phyloP scores from a whole-genome alignment of 1,140 invertebrate species.

The Pachypeltis micranthus region DNA sequence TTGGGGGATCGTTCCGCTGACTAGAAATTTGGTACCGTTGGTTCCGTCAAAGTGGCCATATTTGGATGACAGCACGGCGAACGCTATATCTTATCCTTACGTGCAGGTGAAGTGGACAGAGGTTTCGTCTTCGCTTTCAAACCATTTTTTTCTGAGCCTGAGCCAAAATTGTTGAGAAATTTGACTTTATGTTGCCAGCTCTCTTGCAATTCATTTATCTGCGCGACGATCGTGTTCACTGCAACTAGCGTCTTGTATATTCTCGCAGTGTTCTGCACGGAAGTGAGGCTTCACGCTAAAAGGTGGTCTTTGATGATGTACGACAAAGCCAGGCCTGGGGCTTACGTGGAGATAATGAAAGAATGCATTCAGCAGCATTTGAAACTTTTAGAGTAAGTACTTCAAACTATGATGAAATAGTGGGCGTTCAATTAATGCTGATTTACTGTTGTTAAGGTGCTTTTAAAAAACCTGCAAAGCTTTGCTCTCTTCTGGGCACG shows the following conservation, averaged over 20 bases:
- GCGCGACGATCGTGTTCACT: not conserved
- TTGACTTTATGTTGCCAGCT: not conserved
- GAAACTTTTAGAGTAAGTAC: not conserved
- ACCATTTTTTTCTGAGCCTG: not conserved
- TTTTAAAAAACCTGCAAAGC: too few relatives aligned
- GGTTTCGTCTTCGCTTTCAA: not conserved
- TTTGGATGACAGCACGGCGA: not conserved
- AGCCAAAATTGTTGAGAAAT: not conserved
- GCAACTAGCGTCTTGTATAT: not conserved
- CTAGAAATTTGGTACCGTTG: not conserved
- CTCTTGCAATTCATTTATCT: not conserved
- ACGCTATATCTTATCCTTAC: not conserved
- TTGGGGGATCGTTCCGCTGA: not conserved
- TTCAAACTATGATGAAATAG: not conserved
- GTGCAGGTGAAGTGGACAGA: not conserved
- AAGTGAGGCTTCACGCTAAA: not conserved
- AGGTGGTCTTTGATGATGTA: not conserved
- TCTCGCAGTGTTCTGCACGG: not conserved
- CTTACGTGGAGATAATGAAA: not conserved
- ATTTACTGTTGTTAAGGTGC: too few relatives aligned
- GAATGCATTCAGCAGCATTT: not conserved
- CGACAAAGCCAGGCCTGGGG: not conserved
- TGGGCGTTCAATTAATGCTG: too few relatives aligned
- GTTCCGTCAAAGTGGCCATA: not conserved
- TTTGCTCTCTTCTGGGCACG: too few relatives aligned